These are phyloP conservation scores for Agapostemon virescens DNA, from an alignment of 2,888 invertebrate species.

Conservation along the genomic window DNA sequence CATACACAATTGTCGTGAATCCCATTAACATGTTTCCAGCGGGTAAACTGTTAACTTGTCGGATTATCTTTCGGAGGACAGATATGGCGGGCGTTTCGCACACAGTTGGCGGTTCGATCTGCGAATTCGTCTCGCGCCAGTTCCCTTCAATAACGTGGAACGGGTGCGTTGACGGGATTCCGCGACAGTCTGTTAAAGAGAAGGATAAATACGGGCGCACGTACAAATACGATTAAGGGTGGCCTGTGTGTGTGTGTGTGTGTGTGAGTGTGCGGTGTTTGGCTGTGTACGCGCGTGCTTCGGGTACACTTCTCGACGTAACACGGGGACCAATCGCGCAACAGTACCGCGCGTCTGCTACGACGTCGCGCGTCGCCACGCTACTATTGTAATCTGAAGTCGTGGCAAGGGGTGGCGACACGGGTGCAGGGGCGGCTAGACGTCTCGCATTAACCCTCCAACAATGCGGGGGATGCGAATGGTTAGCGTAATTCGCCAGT, in stretches of 20 bases:
- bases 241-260: neutral
- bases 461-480: constrained; percentile 59
- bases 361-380: constrained; percentile 40
- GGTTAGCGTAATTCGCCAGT: constrained; percentile 58
- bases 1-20: neutral
- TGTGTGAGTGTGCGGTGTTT: neutral
- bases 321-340: constrained; percentile 56
- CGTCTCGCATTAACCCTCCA: constrained; percentile 64
- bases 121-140: neutral
- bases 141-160: neutral
- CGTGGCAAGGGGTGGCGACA: constrained; percentile 37
- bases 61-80: neutral
- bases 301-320: constrained; percentile 53
- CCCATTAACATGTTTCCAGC: neutral
- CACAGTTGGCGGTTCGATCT: neutral
- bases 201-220: constrained; percentile 24
- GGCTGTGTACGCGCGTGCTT: neutral
- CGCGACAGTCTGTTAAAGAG: constrained; percentile 15
- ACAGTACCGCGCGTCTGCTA: constrained; percentile 47
- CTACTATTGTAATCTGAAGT: constrained; percentile 65
- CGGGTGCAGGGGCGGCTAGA: constrained; percentile 44
- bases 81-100: neutral
- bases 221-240: constrained; percentile 36
- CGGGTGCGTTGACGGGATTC: constrained; percentile 11
- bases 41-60: neutral